Conservation (phyloP, 2,797 vertebrate genomes). For the Cirrhinus mrigala region DNA sequence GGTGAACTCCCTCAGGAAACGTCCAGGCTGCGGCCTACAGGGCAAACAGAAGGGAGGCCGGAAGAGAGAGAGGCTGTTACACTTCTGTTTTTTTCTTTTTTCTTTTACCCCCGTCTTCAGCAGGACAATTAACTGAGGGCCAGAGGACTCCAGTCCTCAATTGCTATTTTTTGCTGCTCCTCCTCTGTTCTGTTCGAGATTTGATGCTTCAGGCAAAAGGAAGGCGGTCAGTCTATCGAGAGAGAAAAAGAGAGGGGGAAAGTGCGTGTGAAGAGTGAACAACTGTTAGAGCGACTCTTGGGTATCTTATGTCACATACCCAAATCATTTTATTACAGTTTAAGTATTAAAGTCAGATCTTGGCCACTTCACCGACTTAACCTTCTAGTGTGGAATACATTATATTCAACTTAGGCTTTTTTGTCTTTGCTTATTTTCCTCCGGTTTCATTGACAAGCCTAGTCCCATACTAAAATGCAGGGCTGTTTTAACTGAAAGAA, state of each 20-base stretch:
- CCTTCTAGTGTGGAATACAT: slow-evolving; percentile 53
- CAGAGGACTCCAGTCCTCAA: slow-evolving; percentile 10
- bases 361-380: slow-evolving; percentile 86
- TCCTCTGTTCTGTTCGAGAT: slow-evolving; percentile 35
- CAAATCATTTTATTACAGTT: slow-evolving; percentile 85
- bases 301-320: slow-evolving; percentile 60
- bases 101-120: slow-evolving; percentile 38
- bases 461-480: too few relatives aligned
- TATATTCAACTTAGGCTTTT: slow-evolving; percentile 83
- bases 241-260: slow-evolving; percentile 33
- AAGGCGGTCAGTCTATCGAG: slow-evolving; percentile 31
- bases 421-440: slow-evolving; percentile 89
- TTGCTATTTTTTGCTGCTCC: slow-evolving; percentile 38
- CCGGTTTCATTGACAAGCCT: too few relatives aligned
- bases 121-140: slow-evolving; percentile 52
- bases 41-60: slow-evolving; percentile 79
- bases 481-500: too few relatives aligned
- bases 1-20: slow-evolving; percentile 78
- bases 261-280: slow-evolving; percentile 20
- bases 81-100: slow-evolving; percentile 32
- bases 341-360: slow-evolving; percentile 90
- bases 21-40: slow-evolving; percentile 78
- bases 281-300: slow-evolving; percentile 32
- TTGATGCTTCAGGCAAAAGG: slow-evolving; percentile 51
- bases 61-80: slow-evolving; percentile 36